Evolutionary conservation across 2,888 invertebrate genomes (phyloP).

Genomic region (Brachypterus glaber): DNA sequence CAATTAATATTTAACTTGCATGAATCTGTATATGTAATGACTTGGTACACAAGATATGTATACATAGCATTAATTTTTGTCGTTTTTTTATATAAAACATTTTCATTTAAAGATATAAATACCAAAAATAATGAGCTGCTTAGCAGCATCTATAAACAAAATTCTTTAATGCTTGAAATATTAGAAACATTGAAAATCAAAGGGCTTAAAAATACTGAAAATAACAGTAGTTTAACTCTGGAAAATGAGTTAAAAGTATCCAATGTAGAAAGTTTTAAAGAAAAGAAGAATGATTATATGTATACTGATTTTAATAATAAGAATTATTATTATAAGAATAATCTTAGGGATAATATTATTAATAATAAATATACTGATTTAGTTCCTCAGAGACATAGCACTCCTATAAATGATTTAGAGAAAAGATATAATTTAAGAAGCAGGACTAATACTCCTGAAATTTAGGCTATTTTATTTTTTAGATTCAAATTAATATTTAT

Average conservation of each 20-base stretch:
- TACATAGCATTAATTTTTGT: constrained; percentile 33
- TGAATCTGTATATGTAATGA: too few relatives aligned
- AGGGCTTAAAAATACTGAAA: constrained; percentile 12
- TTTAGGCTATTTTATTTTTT: too few relatives aligned
- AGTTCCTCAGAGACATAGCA: background rate
- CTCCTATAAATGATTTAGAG: constrained; percentile 8
- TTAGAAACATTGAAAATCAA: constrained; percentile 15
- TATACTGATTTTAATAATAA: constrained; percentile 2
- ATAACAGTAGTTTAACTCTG: too few relatives aligned
- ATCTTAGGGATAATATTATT: background rate
- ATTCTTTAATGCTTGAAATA: constrained; percentile 25
- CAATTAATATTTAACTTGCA: too few relatives aligned
- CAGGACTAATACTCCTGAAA: constrained; percentile 18
- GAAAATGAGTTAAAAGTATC: background rate
- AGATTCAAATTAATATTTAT: too few relatives aligned
- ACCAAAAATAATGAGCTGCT: constrained; percentile 40
- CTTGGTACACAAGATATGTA: constrained; percentile 41
- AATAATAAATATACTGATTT: background rate
- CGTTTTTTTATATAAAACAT: constrained; percentile 33
- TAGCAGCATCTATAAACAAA: constrained; percentile 38
- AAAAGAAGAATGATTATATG: constrained; percentile 6
- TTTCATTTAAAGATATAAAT: constrained; percentile 39
- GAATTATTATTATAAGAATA: constrained; percentile 3
- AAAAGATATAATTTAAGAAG: constrained; percentile 23
- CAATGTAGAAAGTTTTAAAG: constrained; percentile 16